Evolutionary conservation across 2,113 vertebrate species (phyloP), one percentile per base, ranked within the genome.

Genomic region (Syrrhaptes paradoxus): DNA sequence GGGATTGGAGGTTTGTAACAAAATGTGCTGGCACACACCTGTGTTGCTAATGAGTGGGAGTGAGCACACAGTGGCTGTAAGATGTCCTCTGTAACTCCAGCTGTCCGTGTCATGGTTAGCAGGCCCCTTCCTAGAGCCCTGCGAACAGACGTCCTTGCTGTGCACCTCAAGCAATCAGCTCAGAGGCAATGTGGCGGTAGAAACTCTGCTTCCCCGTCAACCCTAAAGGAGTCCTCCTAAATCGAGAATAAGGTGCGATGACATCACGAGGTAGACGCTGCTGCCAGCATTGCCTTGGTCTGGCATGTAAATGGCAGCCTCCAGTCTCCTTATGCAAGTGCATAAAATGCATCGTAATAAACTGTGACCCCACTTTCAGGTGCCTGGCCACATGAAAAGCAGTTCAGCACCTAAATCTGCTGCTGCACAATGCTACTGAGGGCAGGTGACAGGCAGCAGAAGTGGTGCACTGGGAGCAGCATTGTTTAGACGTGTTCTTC

Each of bases 81-180:
- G 67, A 18, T 24, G 22, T 10, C 12, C 34, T 57, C 65, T 0
- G 1, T 29, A 28, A 49, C 11, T 2, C 0, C 4, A 49, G 6
- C 6, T 45, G 32, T 58, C 63, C 46, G 1, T 12, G 57, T n/a
- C 28, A 7, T 5, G 36, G 73, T 15, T 11, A 29, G 32, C 36
- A 48, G 67, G n/a, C 9, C 34, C 11, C 24, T 34, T 85, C 78
- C 51, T 13, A 49, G 21, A 73, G 34, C 63, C 75, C 18, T 25
- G 16, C 3, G 5, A 87, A 17, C 22, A 80, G 70, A 29, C 0
- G 0, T 49, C 54, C 71, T 68, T 20, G 41, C 54, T 31, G 45
- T 26, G 14, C 45, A 46, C 29, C 48, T 81, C 34, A n/a, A 46
- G 61, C 46, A 38, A 26, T 46, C 31, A 63, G 43, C 54, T 46